Percentiles rank a stretch among this genome's conserved stretches.
phyloP scores from a whole-genome alignment of 2,888 invertebrate species.

The Drosophila prolongata region DNA sequence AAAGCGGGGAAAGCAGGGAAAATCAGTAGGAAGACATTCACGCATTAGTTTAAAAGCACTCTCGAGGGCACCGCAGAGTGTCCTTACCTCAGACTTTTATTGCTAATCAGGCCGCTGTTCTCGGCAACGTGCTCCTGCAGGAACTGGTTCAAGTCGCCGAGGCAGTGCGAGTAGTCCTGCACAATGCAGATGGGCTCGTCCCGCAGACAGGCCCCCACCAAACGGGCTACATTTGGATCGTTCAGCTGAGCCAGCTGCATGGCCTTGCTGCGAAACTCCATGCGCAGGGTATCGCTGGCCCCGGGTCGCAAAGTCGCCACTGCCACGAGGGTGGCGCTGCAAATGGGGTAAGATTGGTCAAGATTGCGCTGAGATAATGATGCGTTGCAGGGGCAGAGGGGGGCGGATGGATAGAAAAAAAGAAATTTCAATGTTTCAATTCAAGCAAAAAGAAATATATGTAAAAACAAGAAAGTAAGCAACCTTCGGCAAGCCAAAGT shows the following conservation, averaged over 20 bases:
- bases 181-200: constrained; percentile 91
- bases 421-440: no score
- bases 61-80: background rate
- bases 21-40: no score
- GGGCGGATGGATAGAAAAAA: no score
- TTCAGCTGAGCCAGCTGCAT: constrained; percentile 88
- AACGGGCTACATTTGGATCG: constrained; percentile 89
- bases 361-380: no score
- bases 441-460: no score
- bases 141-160: constrained; percentile 94
- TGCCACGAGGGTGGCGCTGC: constrained; percentile 87
- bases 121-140: constrained; percentile 92
- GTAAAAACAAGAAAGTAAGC: no score
- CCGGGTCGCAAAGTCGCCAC: constrained; percentile 89
- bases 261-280: constrained; percentile 90
- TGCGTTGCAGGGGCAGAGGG: no score
- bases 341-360: no score
- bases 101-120: constrained; percentile 86
- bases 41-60: constrained; percentile 9
- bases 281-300: constrained; percentile 86
- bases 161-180: constrained; percentile 87
- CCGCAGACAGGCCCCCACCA: constrained; percentile 90
- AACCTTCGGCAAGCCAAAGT: no score
- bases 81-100: constrained; percentile 88
- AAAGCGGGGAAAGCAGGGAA: constrained; percentile 38